These are phyloP conservation scores for Pandion haliaetus DNA, from an alignment of 2,113 vertebrate genomes.

Conservation along the genomic window DNA sequence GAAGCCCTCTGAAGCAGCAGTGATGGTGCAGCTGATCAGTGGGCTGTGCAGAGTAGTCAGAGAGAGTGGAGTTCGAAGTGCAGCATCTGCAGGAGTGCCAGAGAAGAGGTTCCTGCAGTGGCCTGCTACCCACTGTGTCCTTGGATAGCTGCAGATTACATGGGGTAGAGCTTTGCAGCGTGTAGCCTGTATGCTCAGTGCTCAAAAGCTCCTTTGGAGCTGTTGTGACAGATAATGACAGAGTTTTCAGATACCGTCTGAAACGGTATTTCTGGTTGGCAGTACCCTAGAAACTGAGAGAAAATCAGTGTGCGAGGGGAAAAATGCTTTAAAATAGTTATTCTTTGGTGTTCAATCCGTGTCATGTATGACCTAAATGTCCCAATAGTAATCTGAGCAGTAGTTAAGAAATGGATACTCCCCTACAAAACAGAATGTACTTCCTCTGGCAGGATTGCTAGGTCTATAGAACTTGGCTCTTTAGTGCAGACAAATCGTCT, in stretches of 20 bases:
- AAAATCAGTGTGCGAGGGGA: background rate
- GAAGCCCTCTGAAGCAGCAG: background rate
- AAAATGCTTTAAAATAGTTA: background rate
- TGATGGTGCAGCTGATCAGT: background rate
- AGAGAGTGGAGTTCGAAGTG: background rate
- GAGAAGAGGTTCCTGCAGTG: background rate
- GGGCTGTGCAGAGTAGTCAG: background rate
- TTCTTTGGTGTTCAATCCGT: background rate
- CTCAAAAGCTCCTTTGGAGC: background rate
- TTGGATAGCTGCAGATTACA: background rate
- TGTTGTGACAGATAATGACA: background rate
- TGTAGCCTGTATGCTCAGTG: background rate
- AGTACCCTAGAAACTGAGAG: background rate
- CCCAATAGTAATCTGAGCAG: background rate
- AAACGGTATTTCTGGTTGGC: background rate
- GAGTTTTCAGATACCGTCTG: background rate
- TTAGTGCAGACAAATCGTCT: background rate
- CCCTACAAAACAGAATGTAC: background rate
- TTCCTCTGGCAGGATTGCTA: background rate
- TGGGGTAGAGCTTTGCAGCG: background rate
- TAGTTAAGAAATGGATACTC: background rate
- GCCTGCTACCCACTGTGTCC: background rate
- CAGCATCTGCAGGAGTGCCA: background rate
- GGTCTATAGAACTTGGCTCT: background rate
- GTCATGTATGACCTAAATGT: rapidly evolving